phyloP scores from a whole-genome alignment of 1,140 invertebrate genomes.

The Xylocopa sonorina region DNA sequence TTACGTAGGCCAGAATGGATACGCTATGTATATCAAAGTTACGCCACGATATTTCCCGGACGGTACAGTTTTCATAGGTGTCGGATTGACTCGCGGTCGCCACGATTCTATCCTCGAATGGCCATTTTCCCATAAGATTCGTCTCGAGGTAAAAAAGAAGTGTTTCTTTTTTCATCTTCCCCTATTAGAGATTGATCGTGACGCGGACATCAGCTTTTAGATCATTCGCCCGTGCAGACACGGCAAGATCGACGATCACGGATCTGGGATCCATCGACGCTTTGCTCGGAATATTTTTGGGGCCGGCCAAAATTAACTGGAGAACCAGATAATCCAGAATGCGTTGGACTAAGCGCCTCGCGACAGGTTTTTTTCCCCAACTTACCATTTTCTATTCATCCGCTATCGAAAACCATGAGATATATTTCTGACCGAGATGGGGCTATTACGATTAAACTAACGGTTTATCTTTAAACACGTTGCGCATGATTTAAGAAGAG shows the following conservation, averaged over 20 bases:
- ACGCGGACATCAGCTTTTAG: slow-evolving; percentile 73
- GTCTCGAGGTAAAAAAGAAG: slow-evolving; percentile 65
- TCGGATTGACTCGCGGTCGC: slow-evolving; percentile 78
- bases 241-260: slow-evolving; percentile 77
- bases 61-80: slow-evolving; percentile 78
- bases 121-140: slow-evolving; percentile 80
- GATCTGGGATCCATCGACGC: slow-evolving; percentile 81
- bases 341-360: slow-evolving; percentile 80
- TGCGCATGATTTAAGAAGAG: neutral
- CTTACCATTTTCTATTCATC: neutral
- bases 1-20: slow-evolving; percentile 73
- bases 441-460: slow-evolving; percentile 78
- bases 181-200: neutral
- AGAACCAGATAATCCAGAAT: slow-evolving; percentile 79
- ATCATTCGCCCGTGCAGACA: slow-evolving; percentile 70
- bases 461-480: slow-evolving; percentile 73
- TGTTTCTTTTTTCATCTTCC: neutral
- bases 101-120: slow-evolving; percentile 76
- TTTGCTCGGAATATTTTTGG: slow-evolving; percentile 81
- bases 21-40: slow-evolving; percentile 69
- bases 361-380: slow-evolving; percentile 73
- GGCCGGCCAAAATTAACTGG: slow-evolving; percentile 69
- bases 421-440: slow-evolving; percentile 79
- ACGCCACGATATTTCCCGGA: slow-evolving; percentile 78
- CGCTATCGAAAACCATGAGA: slow-evolving; percentile 23